A percentile compares a stretch with the other conserved stretches of the same genome.
Conservation (phyloP, 2,113 vertebrate genomes). For the Tapirus terrestris region DNA sequence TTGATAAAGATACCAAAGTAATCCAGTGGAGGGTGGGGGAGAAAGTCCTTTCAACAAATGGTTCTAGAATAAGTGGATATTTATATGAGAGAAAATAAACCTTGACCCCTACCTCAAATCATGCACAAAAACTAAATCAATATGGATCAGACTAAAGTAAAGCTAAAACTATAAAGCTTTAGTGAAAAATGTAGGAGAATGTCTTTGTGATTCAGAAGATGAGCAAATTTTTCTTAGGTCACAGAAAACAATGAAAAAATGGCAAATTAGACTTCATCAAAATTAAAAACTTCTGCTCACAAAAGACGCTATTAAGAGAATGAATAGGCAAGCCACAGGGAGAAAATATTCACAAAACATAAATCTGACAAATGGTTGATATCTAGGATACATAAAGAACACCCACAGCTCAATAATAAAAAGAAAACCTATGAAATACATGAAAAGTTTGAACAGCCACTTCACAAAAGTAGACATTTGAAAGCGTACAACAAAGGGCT, state of each 20-base stretch:
- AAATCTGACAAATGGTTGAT: not conserved
- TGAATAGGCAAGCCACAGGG: not conserved
- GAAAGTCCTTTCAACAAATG: not conserved
- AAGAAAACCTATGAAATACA: not conserved
- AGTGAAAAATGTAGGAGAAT: not conserved
- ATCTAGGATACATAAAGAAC: not conserved
- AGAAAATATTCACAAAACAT: not conserved
- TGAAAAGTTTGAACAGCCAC: not conserved
- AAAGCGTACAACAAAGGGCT: not conserved
- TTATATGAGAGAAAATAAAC: not conserved
- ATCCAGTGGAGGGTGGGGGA: not conserved
- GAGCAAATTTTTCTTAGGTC: not conserved
- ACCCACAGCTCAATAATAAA: not conserved
- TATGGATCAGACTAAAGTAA: not conserved
- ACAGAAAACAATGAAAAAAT: not conserved
- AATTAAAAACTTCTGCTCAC: not conserved
- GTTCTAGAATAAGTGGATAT: not conserved
- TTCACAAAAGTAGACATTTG: not conserved
- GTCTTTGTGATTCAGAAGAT: not conserved
- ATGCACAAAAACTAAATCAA: not conserved
- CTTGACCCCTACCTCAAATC: not conserved
- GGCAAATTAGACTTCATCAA: not conserved
- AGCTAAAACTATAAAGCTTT: not conserved
- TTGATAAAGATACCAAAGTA: not conserved
- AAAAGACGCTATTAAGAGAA: not conserved